Conservation (phyloP, 2,797 vertebrate species). For the Spinus olivaceus region DNA sequence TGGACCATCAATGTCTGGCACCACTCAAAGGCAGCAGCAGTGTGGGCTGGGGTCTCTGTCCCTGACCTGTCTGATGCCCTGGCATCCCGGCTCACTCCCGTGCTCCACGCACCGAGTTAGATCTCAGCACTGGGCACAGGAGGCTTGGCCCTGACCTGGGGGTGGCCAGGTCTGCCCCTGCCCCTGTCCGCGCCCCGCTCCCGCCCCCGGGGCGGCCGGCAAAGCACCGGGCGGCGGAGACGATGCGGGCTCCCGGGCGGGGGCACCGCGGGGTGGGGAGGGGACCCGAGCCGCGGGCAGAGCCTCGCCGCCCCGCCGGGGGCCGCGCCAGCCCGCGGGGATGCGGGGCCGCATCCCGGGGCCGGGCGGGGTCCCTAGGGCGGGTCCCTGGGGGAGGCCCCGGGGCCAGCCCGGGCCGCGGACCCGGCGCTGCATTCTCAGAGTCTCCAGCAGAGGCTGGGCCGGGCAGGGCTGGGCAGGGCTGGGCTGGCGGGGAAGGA, state of each 20-base stretch:
- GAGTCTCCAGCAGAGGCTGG: conserved; percentile 77
- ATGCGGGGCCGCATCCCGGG: not conserved
- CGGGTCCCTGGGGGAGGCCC: not conserved
- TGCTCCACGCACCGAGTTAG: rapidly evolving
- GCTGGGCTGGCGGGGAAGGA: not conserved
- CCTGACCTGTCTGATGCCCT: not conserved
- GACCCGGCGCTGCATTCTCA: conserved; percentile 71
- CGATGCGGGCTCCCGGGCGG: not conserved
- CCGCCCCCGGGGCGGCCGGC: not conserved
- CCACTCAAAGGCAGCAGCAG: not conserved
- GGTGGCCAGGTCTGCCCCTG: not conserved
- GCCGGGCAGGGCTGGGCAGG: not conserved
- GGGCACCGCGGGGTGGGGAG: not conserved
- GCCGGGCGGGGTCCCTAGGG: not conserved
- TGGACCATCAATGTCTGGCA: not conserved
- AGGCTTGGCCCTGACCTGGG: not conserved
- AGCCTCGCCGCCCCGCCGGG: not conserved
- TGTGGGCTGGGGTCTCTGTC: not conserved
- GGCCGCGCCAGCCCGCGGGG: not conserved
- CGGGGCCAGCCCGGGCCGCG: not conserved
- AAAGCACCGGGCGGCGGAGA: not conserved
- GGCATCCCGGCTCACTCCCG: too few relatives aligned
- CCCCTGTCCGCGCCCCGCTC: not conserved
- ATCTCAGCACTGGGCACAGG: not conserved
- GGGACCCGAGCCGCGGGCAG: not conserved